Evolutionary conservation across 2,113 vertebrate species (phyloP).

Genomic region (Haplochromis vanheusdeni): DNA sequence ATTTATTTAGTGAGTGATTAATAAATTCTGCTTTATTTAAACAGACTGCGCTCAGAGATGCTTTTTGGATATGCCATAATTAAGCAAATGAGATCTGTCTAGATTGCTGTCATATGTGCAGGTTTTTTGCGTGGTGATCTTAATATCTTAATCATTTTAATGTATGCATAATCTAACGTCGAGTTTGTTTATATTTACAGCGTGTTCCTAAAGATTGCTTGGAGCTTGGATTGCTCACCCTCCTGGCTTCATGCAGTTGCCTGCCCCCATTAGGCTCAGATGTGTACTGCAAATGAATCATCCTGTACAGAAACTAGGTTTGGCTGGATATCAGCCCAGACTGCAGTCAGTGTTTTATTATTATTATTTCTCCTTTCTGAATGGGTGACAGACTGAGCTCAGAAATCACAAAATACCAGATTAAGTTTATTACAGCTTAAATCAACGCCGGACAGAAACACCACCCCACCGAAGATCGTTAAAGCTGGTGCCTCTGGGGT

Average conservation of each 20-base stretch:
- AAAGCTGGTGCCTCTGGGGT: neutral
- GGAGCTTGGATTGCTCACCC: neutral
- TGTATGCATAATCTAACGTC: neutral
- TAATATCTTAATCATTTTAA: neutral
- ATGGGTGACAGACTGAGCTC: neutral
- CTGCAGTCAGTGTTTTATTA: neutral
- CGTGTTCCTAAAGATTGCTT: neutral
- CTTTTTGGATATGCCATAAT: neutral
- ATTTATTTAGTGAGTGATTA: neutral
- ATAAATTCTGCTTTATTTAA: slow-evolving; percentile 1
- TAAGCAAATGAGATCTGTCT: neutral
- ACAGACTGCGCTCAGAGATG: neutral
- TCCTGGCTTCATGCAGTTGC: slow-evolving; percentile 21
- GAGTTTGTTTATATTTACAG: neutral
- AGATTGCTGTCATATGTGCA: neutral
- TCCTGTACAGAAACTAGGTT: neutral
- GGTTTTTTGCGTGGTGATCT: neutral
- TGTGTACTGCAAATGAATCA: slow-evolving; percentile 27
- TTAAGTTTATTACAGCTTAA: neutral
- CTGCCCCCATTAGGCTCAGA: slow-evolving; percentile 53
- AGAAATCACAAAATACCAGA: neutral
- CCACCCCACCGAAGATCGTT: neutral
- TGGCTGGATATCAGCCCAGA: neutral
- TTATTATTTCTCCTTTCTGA: neutral
- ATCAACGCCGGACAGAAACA: neutral